phyloP scores from a whole-genome alignment of 2,888 invertebrate species.

The Agelastica alni region DNA sequence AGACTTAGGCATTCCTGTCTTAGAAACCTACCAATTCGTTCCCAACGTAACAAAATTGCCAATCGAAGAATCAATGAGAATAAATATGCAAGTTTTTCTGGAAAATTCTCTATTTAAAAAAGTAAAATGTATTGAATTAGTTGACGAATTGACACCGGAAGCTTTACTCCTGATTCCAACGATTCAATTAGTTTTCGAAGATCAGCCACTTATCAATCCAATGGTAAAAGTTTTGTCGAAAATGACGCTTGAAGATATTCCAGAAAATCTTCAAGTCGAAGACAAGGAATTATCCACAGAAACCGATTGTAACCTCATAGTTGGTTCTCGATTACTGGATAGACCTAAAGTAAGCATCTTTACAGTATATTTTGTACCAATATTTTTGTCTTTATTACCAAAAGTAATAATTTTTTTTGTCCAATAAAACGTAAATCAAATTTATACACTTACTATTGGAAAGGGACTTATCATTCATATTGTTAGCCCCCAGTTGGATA shows the following conservation, averaged over 20 bases:
- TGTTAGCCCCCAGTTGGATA: too few species aligned
- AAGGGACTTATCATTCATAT: too few species aligned
- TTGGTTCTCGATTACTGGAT: slow-evolving; percentile 55
- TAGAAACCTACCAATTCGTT: slow-evolving; percentile 76
- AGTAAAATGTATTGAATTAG: slow-evolving; percentile 52
- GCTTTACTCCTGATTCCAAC: slow-evolving; percentile 59
- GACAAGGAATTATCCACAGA: slow-evolving; percentile 62
- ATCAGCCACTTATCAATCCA: slow-evolving; percentile 71
- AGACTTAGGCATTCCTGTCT: slow-evolving; percentile 72
- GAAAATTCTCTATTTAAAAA: slow-evolving; percentile 67
- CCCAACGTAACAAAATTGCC: slow-evolving; percentile 59
- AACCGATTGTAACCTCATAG: slow-evolving; percentile 41
- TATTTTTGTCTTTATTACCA: too few species aligned
- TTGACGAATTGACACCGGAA: slow-evolving; percentile 45
- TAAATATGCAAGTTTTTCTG: slow-evolving; percentile 70
- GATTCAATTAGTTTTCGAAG: slow-evolving; percentile 65
- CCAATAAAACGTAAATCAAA: too few species aligned
- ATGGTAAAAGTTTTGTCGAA: slow-evolving; percentile 62
- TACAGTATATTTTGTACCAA: too few species aligned
- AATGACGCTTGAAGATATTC: slow-evolving; percentile 43
- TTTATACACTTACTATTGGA: too few species aligned
- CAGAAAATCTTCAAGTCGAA: slow-evolving; percentile 60
- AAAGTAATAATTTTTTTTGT: too few species aligned
- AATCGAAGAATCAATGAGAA: slow-evolving; percentile 57
- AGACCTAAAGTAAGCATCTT: too few species aligned